Base-by-base conservation (phyloP, 2,888 invertebrate species). In the Acrobeloides nanus region DNA sequence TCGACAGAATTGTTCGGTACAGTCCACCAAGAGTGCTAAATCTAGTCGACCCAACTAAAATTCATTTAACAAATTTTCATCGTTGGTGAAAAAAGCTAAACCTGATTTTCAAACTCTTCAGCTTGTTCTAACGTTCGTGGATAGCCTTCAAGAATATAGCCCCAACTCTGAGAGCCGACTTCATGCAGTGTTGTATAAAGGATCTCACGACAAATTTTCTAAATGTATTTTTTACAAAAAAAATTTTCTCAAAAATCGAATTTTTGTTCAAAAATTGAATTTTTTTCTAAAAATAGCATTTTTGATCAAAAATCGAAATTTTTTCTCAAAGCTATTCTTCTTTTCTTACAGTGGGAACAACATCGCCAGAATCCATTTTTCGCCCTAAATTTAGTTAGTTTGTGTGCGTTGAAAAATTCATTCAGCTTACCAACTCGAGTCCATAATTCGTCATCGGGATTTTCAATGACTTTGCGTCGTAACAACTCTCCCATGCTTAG, bases 21-120 rank as follows among this genome's bases (percentile, higher is more conserved):
- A 89, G 77, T 90, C 90, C 66, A 90, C 78, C 1, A 90, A 80
- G 4, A 90, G 82, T 71, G 87, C 82, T 0, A 85, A 82, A 2
- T 89, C 88, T 2, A 71, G 23, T 20, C 69, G 51, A 25, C 57
- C 63, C 6, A 71, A 44, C 68, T 66, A 38, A 44, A 51, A 38
- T 17, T n/a, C 10, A 15, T 21, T 37, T 10, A 45, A 3, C 15
- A 3, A 18, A 12, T n/a, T 21, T 17, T n/a, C n/a, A n/a, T n/a
- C n/a, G n/a, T n/a, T n/a, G n/a, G n/a, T n/a, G n/a, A n/a, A n/a
- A 15, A 4, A 25, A 23, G 17, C 20, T 45, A 24, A 31, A 68
- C 69, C 34, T 60, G 54, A 2, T 46, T 38, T 43, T 74, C 72
- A 49, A 74, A 72, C 31, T 75, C 75, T 24, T 62, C 57, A 0